phyloP scores from a whole-genome alignment of 2,888 invertebrate species.

The Tanytarsus gracilentus region DNA sequence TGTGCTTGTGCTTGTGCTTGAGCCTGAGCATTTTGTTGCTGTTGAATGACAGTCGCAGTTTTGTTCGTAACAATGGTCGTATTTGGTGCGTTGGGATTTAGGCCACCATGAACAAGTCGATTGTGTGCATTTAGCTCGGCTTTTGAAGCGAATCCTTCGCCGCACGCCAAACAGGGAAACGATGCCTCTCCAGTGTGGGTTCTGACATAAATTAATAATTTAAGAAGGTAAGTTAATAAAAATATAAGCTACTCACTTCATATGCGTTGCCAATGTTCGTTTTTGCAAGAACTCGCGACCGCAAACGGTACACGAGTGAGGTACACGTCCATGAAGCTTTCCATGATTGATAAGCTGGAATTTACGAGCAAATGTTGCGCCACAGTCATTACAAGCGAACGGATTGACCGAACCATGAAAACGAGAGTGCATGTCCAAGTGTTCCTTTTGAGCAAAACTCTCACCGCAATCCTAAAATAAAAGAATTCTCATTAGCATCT shows the following conservation, averaged over 20 bases:
- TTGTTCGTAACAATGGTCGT: conserved; percentile 37
- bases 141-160: conserved; percentile 65
- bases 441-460: conserved; percentile 84
- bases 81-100: conserved; percentile 42
- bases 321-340: conserved; percentile 68
- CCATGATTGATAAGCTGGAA: conserved; percentile 80
- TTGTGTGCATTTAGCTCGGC: conserved; percentile 60
- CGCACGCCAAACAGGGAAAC: conserved; percentile 64
- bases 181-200: conserved; percentile 67
- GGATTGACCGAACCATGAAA: conserved; percentile 95
- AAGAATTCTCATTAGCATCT: not conserved
- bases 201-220: conserved; percentile 38
- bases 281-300: conserved; percentile 80
- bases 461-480: conserved; percentile 71
- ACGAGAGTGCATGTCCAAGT: conserved; percentile 52
- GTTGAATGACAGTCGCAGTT: conserved; percentile 28
- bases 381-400: conserved; percentile 87
- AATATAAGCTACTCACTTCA: conserved; percentile 48
- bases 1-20: conserved; percentile 35
- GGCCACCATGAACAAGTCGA: conserved; percentile 47
- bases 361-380: conserved; percentile 73
- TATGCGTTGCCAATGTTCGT: conserved; percentile 69
- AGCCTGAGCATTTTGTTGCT: conserved; percentile 31
- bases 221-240: not conserved
- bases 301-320: conserved; percentile 72